phyloP scores from a whole-genome alignment of 2,113 vertebrate genomes.

The Sapajus apella region DNA sequence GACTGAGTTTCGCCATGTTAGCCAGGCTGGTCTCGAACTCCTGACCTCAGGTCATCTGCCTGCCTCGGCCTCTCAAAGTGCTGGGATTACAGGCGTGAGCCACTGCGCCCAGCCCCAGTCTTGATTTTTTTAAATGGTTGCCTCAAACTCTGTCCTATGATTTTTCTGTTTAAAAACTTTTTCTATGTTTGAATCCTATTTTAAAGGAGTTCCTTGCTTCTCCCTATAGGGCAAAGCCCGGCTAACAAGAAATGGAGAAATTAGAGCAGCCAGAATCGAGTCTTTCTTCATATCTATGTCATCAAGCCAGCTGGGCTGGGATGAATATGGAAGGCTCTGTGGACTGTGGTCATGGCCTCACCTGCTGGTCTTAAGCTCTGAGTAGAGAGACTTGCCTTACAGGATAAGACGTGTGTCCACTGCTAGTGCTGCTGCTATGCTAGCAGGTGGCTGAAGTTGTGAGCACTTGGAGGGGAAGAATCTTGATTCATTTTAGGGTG shows the following conservation, averaged over 20 bases:
- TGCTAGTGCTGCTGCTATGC: background rate
- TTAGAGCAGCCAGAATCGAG: background rate
- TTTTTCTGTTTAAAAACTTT: background rate
- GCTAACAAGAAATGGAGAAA: background rate
- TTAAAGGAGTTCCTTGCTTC: slow-evolving; percentile 1
- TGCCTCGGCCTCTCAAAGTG: no score
- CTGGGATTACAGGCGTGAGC: no score
- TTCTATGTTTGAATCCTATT: slow-evolving; percentile 29
- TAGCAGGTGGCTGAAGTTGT: background rate
- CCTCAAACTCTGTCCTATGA: background rate
- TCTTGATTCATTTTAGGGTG: background rate
- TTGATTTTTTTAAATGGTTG: background rate
- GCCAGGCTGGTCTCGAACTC: no score
- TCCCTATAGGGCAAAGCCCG: background rate
- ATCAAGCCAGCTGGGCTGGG: background rate
- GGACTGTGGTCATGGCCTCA: background rate
- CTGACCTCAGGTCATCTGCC: no score
- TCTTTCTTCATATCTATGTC: background rate
- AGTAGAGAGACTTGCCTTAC: background rate
- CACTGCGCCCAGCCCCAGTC: background rate
- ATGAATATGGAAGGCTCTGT: background rate
- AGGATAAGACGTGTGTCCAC: background rate
- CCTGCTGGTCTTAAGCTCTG: background rate
- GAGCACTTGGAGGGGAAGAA: background rate
- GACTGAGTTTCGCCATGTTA: no score